These are phyloP conservation scores for Carabus problematicus DNA, from an alignment of 2,888 invertebrate genomes.

Conservation along the genomic window DNA sequence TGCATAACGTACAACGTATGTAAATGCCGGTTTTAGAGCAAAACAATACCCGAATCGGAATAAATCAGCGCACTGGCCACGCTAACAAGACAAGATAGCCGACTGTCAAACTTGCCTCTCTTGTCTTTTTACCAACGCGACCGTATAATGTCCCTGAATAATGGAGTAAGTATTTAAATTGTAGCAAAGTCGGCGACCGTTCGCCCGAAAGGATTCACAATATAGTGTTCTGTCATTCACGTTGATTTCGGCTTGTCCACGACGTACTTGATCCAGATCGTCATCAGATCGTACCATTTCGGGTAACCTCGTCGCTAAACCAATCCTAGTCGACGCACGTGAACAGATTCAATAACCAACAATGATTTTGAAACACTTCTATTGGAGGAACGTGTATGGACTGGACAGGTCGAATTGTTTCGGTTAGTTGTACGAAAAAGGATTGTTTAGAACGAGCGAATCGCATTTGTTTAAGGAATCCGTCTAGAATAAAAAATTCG, in stretches of 20 bases:
- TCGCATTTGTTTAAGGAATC: background rate
- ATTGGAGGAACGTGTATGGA: too few relatives aligned
- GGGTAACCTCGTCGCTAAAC: background rate
- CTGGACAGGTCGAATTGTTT: background rate
- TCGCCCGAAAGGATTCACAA: conserved; percentile 46
- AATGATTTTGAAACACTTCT: background rate
- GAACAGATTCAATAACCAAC: background rate
- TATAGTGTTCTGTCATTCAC: conserved; percentile 18
- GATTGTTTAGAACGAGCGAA: too few relatives aligned
- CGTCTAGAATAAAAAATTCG: conserved; percentile 14
- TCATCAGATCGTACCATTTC: conserved; percentile 1
- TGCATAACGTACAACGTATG: conserved; percentile 42
- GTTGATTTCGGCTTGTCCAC: background rate
- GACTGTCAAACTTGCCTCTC: conserved; percentile 49
- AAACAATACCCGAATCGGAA: conserved; percentile 53
- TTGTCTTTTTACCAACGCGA: conserved; percentile 52
- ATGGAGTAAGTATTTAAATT: conserved; percentile 59
- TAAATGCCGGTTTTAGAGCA: conserved; percentile 41
- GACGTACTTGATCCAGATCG: background rate
- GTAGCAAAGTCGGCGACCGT: conserved; percentile 51
- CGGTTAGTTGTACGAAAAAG: background rate
- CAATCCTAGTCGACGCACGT: background rate
- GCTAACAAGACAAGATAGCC: conserved; percentile 53
- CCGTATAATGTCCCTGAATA: conserved; percentile 57
- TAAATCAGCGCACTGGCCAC: conserved; percentile 53